Percentiles rank a stretch among this genome's conserved stretches.
Evolutionary conservation across 2,797 vertebrate species (phyloP).

Genomic region (Austrolebias charrua): DNA sequence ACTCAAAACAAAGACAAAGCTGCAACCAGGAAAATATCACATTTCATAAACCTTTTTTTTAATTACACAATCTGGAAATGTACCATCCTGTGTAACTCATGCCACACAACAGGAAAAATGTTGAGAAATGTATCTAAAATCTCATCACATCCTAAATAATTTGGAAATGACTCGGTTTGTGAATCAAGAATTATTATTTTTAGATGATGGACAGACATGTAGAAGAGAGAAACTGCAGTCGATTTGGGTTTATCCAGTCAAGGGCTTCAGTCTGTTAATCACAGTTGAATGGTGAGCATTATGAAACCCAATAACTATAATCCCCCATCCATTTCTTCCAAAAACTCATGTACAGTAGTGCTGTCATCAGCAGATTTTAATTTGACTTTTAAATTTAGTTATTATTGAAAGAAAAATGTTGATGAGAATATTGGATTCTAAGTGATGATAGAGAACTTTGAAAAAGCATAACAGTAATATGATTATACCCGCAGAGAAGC

Average conservation of each 20-base stretch:
- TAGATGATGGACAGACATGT: no score
- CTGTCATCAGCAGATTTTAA: not conserved
- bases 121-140: no score
- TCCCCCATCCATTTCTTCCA: not conserved
- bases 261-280: no score
- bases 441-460: slow-evolving; percentile 17
- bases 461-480: not conserved
- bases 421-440: slow-evolving; percentile 1
- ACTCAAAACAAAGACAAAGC: slow-evolving; percentile 50
- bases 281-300: no score
- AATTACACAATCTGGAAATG: not conserved
- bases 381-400: slow-evolving; percentile 14
- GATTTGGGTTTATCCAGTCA: no score
- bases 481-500: slow-evolving; percentile 32
- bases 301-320: no score
- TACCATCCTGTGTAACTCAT: not conserved
- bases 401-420: not conserved
- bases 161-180: no score
- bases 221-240: no score
- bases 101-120: no score
- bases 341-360: not conserved
- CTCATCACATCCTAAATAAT: no score
- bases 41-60: not conserved
- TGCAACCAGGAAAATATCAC: slow-evolving; percentile 14
- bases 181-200: no score